These are phyloP conservation scores for Petrolisthes manimaculis DNA, from an alignment of 2,888 invertebrate genomes.

Conservation along the genomic window DNA sequence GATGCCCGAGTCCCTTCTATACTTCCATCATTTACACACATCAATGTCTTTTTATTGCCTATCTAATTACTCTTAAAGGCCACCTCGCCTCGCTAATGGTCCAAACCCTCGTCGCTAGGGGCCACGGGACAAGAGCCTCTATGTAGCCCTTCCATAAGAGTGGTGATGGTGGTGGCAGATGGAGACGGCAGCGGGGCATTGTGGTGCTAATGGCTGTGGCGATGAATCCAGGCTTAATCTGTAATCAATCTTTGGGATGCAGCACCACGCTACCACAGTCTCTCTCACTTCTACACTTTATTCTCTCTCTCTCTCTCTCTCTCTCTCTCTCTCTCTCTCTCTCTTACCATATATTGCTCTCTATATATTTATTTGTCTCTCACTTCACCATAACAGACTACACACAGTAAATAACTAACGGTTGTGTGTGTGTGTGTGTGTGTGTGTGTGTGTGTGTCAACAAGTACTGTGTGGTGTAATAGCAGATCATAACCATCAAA, in stretches of 20 bases:
- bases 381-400: too few species aligned
- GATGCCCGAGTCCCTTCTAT: slow-evolving; percentile 50
- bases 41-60: slow-evolving; percentile 56
- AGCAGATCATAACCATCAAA: too few species aligned
- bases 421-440: too few species aligned
- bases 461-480: too few species aligned
- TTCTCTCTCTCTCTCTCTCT: slow-evolving; percentile 24
- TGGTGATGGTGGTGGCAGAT: slow-evolving; percentile 12
- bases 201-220: slow-evolving; percentile 47
- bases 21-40: slow-evolving; percentile 56
- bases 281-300: neutral
- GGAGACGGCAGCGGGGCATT: slow-evolving; percentile 35
- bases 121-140: slow-evolving; percentile 28
- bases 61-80: slow-evolving; percentile 56
- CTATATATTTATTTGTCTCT: slow-evolving; percentile 13
- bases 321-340: slow-evolving; percentile 34
- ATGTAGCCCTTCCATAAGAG: neutral
- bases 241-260: slow-evolving; percentile 54
- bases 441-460: too few species aligned
- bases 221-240: slow-evolving; percentile 55
- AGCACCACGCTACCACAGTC: slow-evolving; percentile 27
- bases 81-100: slow-evolving; percentile 47
- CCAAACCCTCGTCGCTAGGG: slow-evolving; percentile 25
- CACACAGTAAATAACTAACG: too few species aligned
- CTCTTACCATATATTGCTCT: slow-evolving; percentile 9